These are phyloP conservation scores for Acrocyrtus sp. DNA, from an alignment of 2,888 invertebrate genomes.

Conservation along the genomic window DNA sequence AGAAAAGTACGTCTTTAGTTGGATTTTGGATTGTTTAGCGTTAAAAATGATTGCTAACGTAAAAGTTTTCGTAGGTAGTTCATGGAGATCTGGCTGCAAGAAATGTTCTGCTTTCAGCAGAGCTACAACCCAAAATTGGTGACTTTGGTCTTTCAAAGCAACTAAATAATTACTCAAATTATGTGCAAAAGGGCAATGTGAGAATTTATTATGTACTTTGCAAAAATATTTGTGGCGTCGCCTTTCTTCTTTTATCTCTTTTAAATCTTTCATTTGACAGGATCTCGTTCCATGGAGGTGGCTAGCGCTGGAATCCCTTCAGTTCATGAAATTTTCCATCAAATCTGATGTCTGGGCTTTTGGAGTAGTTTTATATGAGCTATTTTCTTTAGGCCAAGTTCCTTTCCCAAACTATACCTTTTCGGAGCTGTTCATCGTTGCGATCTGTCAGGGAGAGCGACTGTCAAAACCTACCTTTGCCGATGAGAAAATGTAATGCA, in stretches of 20 bases:
- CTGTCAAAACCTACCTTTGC: conserved; percentile 10
- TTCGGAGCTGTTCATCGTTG: conserved; percentile 20
- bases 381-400: conserved; percentile 32
- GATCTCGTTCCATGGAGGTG: conserved; percentile 36
- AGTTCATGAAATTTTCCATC: conserved; percentile 33
- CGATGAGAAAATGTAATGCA: conserved; percentile 17
- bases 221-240: no score
- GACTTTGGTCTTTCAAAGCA: conserved; percentile 37
- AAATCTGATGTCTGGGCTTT: conserved; percentile 41
- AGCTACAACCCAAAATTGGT: conserved; percentile 27
- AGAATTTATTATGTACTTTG: neutral
- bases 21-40: neutral
- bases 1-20: conserved; percentile 19
- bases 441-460: conserved; percentile 27
- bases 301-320: conserved; percentile 21
- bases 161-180: conserved; percentile 28
- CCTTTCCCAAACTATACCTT: conserved; percentile 22
- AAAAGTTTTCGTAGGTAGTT: conserved; percentile 13
- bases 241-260: no score
- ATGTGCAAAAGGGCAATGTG: conserved; percentile 27
- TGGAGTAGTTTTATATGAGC: conserved; percentile 24
- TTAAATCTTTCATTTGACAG: conserved; percentile 11
- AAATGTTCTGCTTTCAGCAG: conserved; percentile 25
- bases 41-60: no score
- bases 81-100: conserved; percentile 37